Evolutionary conservation across 2,113 vertebrate genomes (phyloP), one percentile per base, ranked within the genome.

Genomic region (Dicaeum eximium): DNA sequence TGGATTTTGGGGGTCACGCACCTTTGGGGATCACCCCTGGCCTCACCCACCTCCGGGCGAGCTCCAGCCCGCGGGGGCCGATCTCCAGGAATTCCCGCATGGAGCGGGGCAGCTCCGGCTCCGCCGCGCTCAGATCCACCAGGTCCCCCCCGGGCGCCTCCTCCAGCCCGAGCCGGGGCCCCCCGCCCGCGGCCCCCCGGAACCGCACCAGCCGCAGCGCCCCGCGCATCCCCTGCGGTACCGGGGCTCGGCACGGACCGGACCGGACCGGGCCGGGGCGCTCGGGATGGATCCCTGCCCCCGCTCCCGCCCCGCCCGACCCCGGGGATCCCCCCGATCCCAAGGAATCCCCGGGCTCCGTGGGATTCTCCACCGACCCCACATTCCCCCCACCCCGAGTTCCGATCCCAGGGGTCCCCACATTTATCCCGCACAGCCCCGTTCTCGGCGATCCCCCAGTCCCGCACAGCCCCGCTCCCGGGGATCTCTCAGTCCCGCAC

Each of bases 191-290:
- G 51, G 12, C 10, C 78, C 86, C 33, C 74, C 93, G 96, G 95
- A 99, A 99, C 97, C 99, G 99, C 60, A 99, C 97, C 89, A 99
- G 95, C 44, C 99, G 98, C 99, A 99, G 99, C 42, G 92, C 72
- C 42, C 95, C 84, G 15, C 58, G 64, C 92, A 92, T 84, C 44
- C 3, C 15, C 9, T 40, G 13, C 50, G 60, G n/a, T 19, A 45
- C 9, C 25, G 18, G 57, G 45, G n/a, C n/a, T n/a, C n/a, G n/a
- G n/a, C n/a, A n/a, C n/a, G n/a, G n/a, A n/a, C n/a, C n/a, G n/a
- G n/a, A n/a, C n/a, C n/a, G n/a, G n/a, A n/a, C n/a, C n/a, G n/a
- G n/a, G n/a, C n/a, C n/a, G n/a, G n/a, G n/a, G n/a, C n/a, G 37
- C 35, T 21, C 33, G 37, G 50, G 42, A 11, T 20, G 53, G 12